Evolutionary conservation across 2,797 vertebrate genomes (phyloP).

Genomic region (Rhynchotus rufescens): DNA sequence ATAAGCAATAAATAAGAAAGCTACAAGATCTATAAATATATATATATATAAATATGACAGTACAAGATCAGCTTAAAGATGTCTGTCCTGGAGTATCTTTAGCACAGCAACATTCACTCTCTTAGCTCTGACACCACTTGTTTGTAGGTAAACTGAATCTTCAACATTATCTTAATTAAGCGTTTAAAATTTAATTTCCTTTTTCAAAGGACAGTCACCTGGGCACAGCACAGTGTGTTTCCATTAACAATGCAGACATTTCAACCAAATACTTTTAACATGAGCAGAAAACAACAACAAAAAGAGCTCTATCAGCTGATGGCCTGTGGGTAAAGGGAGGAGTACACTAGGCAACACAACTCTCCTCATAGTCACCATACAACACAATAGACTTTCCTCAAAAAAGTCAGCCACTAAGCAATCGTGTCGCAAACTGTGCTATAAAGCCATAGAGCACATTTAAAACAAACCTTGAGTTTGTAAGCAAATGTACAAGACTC

Average conservation of each 20-base stretch:
- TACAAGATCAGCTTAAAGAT: not conserved
- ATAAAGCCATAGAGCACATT: not conserved
- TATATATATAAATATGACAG: constrained; percentile 33
- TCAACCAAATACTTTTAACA: constrained; percentile 22
- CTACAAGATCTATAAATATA: constrained; percentile 24
- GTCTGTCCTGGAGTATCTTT: not conserved
- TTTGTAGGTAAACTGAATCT: constrained; percentile 51
- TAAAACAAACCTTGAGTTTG: not conserved
- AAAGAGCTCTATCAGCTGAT: not conserved
- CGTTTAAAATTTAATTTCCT: constrained; percentile 68
- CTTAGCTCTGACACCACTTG: not conserved
- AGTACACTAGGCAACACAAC: not conserved
- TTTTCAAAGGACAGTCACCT: constrained; percentile 50
- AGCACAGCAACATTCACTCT: not conserved
- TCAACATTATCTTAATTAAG: constrained; percentile 65
- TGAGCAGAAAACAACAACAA: constrained; percentile 33
- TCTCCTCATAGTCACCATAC: not conserved
- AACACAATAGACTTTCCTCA: not conserved
- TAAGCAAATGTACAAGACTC: not conserved
- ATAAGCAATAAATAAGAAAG: constrained; percentile 50
- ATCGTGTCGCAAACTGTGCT: not conserved
- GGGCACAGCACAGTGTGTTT: constrained; percentile 13
- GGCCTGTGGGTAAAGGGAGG: not conserved
- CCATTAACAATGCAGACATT: constrained; percentile 64
- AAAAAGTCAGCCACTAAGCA: not conserved